These are phyloP conservation scores for Catalaphyllia jardinei DNA, from an alignment of 64 coral and sea anemone genomes.

Conservation along the genomic window DNA sequence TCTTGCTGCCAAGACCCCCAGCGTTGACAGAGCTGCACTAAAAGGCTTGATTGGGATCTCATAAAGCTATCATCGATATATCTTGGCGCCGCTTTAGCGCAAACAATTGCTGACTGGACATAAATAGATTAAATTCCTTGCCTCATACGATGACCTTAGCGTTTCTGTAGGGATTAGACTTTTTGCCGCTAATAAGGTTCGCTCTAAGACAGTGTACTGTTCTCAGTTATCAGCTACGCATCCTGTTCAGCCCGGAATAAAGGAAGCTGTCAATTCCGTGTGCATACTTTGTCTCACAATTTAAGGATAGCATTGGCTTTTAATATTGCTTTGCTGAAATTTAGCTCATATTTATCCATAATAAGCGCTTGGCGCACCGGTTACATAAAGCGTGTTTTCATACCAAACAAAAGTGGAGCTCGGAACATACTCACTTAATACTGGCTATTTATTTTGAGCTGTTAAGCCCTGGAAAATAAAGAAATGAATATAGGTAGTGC, in stretches of 20 bases:
- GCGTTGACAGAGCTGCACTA: neutral
- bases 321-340: conserved; percentile 50
- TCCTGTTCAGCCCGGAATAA: conserved; percentile 6
- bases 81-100: conserved; percentile 6
- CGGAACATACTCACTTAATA: neutral
- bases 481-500: neutral
- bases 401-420: neutral
- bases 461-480: neutral
- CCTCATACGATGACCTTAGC: conserved; percentile 3
- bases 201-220: neutral
- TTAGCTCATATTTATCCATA: conserved; percentile 15
- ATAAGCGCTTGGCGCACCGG: neutral
- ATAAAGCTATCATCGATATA: conserved; percentile 20
- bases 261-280: conserved; percentile 16
- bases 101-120: conserved; percentile 27
- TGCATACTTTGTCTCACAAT: conserved; percentile 52
- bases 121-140: conserved; percentile 47
- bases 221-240: neutral
- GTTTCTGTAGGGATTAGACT: conserved; percentile 25
- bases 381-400: conserved; percentile 12
- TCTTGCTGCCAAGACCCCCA: neutral
- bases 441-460: neutral
- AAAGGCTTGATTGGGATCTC: conserved; percentile 35
- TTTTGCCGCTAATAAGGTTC: conserved; percentile 8
- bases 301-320: conserved; percentile 47